Evolutionary conservation across 2,113 vertebrate species (phyloP).

Genomic region (Hoplias malabaricus): DNA sequence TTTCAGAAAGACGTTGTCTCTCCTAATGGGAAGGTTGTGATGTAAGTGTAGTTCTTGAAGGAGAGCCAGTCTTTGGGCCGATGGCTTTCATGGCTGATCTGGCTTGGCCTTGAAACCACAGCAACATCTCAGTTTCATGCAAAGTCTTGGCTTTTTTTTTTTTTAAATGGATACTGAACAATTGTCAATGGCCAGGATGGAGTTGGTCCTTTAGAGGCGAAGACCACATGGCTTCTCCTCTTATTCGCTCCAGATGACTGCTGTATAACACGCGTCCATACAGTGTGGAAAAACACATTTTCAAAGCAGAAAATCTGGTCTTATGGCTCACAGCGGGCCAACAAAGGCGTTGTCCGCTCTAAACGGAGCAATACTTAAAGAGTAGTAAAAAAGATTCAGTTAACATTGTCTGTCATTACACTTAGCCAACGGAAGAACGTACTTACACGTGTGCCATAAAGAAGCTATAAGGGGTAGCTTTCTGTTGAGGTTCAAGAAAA

Average conservation of each 20-base stretch:
- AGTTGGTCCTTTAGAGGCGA: constrained; percentile 57
- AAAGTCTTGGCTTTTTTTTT: constrained; percentile 28
- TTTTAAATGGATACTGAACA: constrained; percentile 56
- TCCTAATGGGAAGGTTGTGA: constrained; percentile 41
- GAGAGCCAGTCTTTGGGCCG: constrained; percentile 59
- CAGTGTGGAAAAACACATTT: constrained; percentile 71
- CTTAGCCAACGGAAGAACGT: constrained; percentile 13
- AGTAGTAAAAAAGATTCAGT: constrained; percentile 27
- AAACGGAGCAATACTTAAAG: constrained; percentile 52
- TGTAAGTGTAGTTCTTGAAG: constrained; percentile 69
- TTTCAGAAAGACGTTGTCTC: constrained; percentile 16
- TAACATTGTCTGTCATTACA: constrained; percentile 33
- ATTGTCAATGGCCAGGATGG: constrained; percentile 50
- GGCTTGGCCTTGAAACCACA: constrained; percentile 65
- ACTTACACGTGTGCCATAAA: constrained; percentile 16
- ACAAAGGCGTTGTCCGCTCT: constrained; percentile 49
- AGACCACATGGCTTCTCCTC: constrained; percentile 56
- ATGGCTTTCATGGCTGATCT: constrained; percentile 69
- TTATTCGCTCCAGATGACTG: constrained; percentile 77
- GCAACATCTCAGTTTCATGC: constrained; percentile 63
- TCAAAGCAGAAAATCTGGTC: constrained; percentile 77
- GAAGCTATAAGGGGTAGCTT: neutral
- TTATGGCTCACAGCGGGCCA: constrained; percentile 49
- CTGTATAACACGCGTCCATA: constrained; percentile 56
- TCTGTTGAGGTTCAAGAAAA: constrained; percentile 32